Evolutionary conservation across 1,140 invertebrate genomes (phyloP), one percentile per base, ranked within the genome.

Genomic region (Zaprionus gabonicus): DNA sequence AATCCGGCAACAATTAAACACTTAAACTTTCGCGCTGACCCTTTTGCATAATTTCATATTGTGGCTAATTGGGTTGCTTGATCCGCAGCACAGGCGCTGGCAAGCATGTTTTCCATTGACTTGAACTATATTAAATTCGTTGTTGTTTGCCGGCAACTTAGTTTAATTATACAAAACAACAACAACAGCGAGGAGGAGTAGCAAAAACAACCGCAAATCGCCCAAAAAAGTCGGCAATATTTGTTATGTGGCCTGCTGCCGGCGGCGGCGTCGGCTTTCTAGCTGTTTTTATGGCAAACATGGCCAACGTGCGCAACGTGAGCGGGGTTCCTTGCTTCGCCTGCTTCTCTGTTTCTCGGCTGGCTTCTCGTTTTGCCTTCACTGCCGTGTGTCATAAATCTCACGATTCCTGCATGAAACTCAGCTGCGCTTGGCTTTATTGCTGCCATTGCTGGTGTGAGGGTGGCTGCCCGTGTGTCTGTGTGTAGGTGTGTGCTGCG

Each of bases 321-420:
- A 46, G 63, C 72, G 49, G 38, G 46, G 17, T 58, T 31, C 28
- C 28, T 57, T 46, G n/a, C 57, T 46, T 58, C 56, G 20, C 60
- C 41, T 64, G n/a, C 41, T 41, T 46, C 41, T 46, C 41, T 7
- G 10, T 5, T 4, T 27, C 27, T 27, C 27, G 2, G 3, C 31
- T 46, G 41, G 41, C 41, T 46, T 46, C 41, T 71, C 44, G 34
- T 72, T 58, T 44, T 41, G 20, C 44, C 57, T 56, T 25, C 20
- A 56, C 27, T 62, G 65, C 27, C 69, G 65, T 56, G 53, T 78
- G 71, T 75, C 72, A 78, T 78, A 78, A 78, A 78, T 78, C 76
- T 78, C 60, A 66, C 67, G 66, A 78, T 75, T 78, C 53, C 72
- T 71, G 67, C 63, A 75, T 78, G 76, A 78, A 78, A 64, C 49